Evolutionary conservation across 2,888 invertebrate genomes (phyloP).

Genomic region (Chymomyza fuscimana): DNA sequence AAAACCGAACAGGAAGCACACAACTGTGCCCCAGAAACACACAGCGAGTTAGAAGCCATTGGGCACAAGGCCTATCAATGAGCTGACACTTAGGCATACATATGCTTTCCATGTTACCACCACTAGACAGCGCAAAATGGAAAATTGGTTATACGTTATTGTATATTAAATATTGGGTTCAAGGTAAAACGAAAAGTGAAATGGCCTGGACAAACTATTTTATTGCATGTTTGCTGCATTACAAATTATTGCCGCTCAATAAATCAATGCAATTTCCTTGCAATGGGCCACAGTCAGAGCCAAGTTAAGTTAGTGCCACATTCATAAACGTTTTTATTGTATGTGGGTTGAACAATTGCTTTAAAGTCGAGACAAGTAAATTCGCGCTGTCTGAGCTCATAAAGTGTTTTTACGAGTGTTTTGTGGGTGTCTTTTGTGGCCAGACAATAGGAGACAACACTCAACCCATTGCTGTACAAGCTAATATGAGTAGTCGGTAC

Average conservation of each 20-base stretch:
- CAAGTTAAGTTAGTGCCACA: not conserved
- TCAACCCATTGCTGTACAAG: not conserved
- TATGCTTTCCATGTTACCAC: conserved; percentile 14
- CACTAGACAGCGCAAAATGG: conserved; percentile 26
- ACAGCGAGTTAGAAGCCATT: conserved; percentile 36
- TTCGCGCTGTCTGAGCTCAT: conserved; percentile 40
- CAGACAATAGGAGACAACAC: conserved; percentile 6
- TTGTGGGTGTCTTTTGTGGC: conserved; percentile 19
- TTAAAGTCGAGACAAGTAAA: conserved; percentile 1
- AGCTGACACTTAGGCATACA: not conserved
- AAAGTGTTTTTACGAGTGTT: conserved; percentile 14
- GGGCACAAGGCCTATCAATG: conserved; percentile 1
- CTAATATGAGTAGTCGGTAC: conserved; percentile 61
- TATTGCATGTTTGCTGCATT: not conserved
- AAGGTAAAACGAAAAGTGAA: conserved; percentile 52
- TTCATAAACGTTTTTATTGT: not conserved
- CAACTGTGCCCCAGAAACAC: conserved; percentile 62
- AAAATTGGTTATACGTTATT: not conserved
- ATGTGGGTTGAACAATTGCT: not conserved
- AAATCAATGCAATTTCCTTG: conserved; percentile 5
- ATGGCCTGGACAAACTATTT: conserved; percentile 34
- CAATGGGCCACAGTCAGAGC: not conserved
- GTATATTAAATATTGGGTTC: conserved; percentile 36
- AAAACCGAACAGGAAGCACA: conserved; percentile 2
- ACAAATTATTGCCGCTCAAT: not conserved